Conservation (phyloP, 2,797 vertebrate species). For the Coregonus ussuriensis region DNA sequence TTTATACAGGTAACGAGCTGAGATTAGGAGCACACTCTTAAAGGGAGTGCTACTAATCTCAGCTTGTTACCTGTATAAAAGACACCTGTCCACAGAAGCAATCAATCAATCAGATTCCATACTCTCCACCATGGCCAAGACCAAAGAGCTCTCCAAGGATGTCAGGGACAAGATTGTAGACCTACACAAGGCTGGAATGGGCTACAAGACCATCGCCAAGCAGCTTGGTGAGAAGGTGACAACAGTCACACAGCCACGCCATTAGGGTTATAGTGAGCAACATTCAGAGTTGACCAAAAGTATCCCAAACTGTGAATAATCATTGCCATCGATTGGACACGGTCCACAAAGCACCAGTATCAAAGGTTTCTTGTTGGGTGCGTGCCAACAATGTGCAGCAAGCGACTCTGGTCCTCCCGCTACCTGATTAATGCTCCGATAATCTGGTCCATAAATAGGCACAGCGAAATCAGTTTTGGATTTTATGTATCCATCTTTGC, state of each 20-base stretch:
- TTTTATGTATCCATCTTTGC: conserved; percentile 81
- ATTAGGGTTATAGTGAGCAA: conserved; percentile 17
- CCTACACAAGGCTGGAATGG: too few species aligned
- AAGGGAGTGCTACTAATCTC: too few species aligned
- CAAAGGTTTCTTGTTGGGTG: conserved; percentile 40
- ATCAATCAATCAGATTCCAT: too few species aligned
- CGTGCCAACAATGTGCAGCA: conserved; percentile 51
- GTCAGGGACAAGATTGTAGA: too few species aligned
- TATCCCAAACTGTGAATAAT: conserved; percentile 49
- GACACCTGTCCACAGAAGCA: too few species aligned
- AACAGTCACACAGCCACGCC: background rate
- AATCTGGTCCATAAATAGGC: conserved; percentile 73
- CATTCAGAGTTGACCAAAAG: conserved; percentile 26
- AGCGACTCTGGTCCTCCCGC: conserved; percentile 31
- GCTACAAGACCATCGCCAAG: too few species aligned
- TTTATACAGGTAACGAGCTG: too few species aligned
- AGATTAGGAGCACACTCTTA: too few species aligned
- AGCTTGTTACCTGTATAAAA: too few species aligned
- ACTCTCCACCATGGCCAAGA: too few species aligned
- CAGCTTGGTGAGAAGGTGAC: too few species aligned
- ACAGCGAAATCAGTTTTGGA: conserved; percentile 70
- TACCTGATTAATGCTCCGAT: conserved; percentile 75
- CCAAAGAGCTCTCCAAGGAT: too few species aligned
- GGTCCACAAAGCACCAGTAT: conserved; percentile 64
- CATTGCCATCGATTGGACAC: conserved; percentile 52